Percentiles rank a stretch among this genome's conserved stretches.
These are phyloP conservation scores for Meteorus cinctellus DNA, from an alignment of 2,888 invertebrate genomes.

Conservation along the genomic window DNA sequence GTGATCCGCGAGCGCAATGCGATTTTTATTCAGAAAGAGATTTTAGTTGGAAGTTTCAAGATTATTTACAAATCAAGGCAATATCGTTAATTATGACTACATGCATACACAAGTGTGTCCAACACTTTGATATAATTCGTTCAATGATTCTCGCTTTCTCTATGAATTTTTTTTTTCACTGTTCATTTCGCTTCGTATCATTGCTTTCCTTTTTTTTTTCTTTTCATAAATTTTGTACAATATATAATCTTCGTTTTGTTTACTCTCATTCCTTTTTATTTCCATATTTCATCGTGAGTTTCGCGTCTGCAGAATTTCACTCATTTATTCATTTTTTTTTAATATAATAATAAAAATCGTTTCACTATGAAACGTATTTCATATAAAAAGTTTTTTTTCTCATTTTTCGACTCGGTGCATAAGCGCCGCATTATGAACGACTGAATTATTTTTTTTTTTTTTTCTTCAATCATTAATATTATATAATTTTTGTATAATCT, in stretches of 20 bases:
- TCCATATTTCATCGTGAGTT: slow-evolving; percentile 38
- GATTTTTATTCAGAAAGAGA: slow-evolving; percentile 36
- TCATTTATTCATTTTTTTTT: slow-evolving; percentile 42
- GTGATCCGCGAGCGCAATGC: slow-evolving; percentile 34
- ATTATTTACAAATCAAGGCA: slow-evolving; percentile 74
- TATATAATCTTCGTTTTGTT: slow-evolving; percentile 53
- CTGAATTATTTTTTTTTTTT: slow-evolving; percentile 34
- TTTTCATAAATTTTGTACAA: slow-evolving; percentile 61
- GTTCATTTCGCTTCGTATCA: slow-evolving; percentile 28
- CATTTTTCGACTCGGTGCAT: slow-evolving; percentile 48
- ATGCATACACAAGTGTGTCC: slow-evolving; percentile 57
- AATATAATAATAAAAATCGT: slow-evolving; percentile 56
- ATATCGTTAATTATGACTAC: slow-evolving; percentile 66
- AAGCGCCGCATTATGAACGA: slow-evolving; percentile 47
- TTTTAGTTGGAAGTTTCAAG: slow-evolving; percentile 66
- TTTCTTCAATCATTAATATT: slow-evolving; percentile 39
- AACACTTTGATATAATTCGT: slow-evolving; percentile 59
- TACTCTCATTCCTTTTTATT: slow-evolving; percentile 34
- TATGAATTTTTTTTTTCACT: slow-evolving; percentile 37
- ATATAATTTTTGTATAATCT: slow-evolving; percentile 41
- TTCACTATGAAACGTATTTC: slow-evolving; percentile 57
- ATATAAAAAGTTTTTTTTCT: slow-evolving; percentile 58
- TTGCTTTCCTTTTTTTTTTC: slow-evolving; percentile 41
- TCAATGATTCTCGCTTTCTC: slow-evolving; percentile 50
- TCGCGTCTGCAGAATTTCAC: slow-evolving; percentile 41